Base-by-base conservation (phyloP, 2,797 vertebrate species). In the Taenioides sp. region DNA sequence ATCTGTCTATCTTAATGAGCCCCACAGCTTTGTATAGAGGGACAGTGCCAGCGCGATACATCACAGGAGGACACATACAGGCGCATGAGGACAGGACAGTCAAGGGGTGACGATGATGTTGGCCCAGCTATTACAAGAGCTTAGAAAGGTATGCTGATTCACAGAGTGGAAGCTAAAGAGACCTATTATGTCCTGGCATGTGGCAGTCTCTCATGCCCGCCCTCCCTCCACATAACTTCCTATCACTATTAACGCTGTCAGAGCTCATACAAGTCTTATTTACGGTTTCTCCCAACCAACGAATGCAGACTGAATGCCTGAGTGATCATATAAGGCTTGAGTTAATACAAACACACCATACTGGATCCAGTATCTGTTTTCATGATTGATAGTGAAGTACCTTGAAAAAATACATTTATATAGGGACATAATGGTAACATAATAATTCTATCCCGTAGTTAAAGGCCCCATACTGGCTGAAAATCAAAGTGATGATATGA, bases 1-100 rank as follows among this genome's bases (percentile, higher is more conserved):
- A 94, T 95, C 94, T 89, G 84, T 78, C 80, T 82, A 94, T 94
- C 93, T 94, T 94, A 94, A 94, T 94, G 93, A 95, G 92, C 84
- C 86, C 82, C 91, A 75, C 82, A 66, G 86, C 88, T 86, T 91
- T 92, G 87, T 88, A 89, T 92, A 84, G 80, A 88, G 83, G 83
- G 85, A 90, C 66, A 83, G 89, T 75, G 84, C 85, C 81, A 71
- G 75, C 66, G 83, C 81, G 86, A 91, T 91, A 86, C 89, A 91
- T 94, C 87, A 90, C 88, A 82, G 81, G 76, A 79, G 83, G 77
- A 89, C 79, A 84, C 82, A 78, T 78, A n/a, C 74, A 74, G 82
- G 80, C 77, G 74, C 73, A 78, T 22, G 77, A 84, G 80, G 85
- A 88, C 82, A 80, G 87, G 86, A 89, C 83, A 78, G 84, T 74